Percentiles rank a stretch among this genome's conserved stretches.
phyloP scores from a whole-genome alignment of 2,797 vertebrate genomes.

The Echiichthys vipera region DNA sequence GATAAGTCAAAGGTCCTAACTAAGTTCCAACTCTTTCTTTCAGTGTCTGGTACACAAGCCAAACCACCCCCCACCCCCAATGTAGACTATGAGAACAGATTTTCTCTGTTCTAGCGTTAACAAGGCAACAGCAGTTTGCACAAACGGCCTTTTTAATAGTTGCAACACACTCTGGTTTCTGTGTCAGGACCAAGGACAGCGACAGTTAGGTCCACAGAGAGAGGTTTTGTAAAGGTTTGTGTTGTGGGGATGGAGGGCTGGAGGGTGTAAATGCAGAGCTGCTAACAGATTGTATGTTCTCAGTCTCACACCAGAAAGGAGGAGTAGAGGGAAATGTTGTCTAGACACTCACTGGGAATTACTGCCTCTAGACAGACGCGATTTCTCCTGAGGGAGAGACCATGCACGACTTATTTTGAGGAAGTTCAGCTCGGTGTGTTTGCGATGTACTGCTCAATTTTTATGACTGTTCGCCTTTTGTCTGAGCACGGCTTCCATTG shows the following conservation, averaged over 20 bases:
- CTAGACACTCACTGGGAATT: slow-evolving; percentile 37
- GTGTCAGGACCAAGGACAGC: slow-evolving; percentile 75
- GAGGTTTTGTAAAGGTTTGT: slow-evolving; percentile 37
- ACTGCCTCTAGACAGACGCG: slow-evolving; percentile 22
- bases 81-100: slow-evolving; percentile 41
- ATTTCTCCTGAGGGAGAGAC: slow-evolving; percentile 13
- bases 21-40: slow-evolving; percentile 4
- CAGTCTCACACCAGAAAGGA: slow-evolving; percentile 71
- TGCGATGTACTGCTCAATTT: background rate
- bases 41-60: slow-evolving; percentile 1
- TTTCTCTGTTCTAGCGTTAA: slow-evolving; percentile 54
- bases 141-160: slow-evolving; percentile 79
- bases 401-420: background rate
- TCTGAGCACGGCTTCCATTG: background rate
- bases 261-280: slow-evolving; percentile 78
- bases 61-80: background rate
- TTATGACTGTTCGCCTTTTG: background rate
- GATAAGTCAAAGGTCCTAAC: background rate
- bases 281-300: slow-evolving; percentile 72
- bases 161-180: slow-evolving; percentile 52
- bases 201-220: slow-evolving; percentile 69
- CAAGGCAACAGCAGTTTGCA: slow-evolving; percentile 65
- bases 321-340: slow-evolving; percentile 54
- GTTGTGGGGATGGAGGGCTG: slow-evolving; percentile 42
- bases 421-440: slow-evolving; percentile 12